These are phyloP conservation scores for Pocillopora grandis DNA, from an alignment of 92 coral and sea anemone genomes.

Conservation along the genomic window DNA sequence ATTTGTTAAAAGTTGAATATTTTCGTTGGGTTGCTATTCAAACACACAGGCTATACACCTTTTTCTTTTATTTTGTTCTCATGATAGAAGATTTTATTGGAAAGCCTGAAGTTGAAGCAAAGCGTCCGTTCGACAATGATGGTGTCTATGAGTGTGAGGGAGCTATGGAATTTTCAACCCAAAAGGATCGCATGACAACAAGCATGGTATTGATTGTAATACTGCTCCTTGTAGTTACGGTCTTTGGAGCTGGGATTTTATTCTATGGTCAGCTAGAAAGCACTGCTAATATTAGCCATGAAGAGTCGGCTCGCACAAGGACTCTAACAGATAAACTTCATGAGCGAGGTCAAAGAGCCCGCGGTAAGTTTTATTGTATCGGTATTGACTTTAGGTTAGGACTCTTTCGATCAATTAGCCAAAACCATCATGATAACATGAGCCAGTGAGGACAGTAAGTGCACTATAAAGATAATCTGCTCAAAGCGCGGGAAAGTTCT, in stretches of 20 bases:
- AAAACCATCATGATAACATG: too few species aligned
- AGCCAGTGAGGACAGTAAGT: too few species aligned
- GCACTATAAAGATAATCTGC: too few species aligned
- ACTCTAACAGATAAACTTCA: slow-evolving; percentile 12
- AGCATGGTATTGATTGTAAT: neutral
- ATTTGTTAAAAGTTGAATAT: too few species aligned
- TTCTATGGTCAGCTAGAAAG: slow-evolving; percentile 28
- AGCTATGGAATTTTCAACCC: neutral
- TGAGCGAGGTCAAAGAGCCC: neutral
- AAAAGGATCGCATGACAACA: neutral
- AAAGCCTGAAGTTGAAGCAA: slow-evolving; percentile 10
- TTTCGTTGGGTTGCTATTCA: too few species aligned
- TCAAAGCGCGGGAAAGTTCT: too few species aligned
- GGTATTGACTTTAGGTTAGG: too few species aligned
- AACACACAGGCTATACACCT: too few species aligned
- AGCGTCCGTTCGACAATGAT: slow-evolving; percentile 9
- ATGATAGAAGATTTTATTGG: slow-evolving; percentile 5
- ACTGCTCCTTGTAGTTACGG: neutral
- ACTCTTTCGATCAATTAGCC: too few species aligned
- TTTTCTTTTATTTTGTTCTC: neutral
- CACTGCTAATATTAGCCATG: neutral
- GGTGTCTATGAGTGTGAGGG: slow-evolving; percentile 19
- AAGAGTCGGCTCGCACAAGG: slow-evolving; percentile 13
- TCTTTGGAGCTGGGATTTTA: slow-evolving; percentile 9
- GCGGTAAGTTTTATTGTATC: neutral